Evolutionary conservation across 2,888 invertebrate species (phyloP).

Genomic region (Spicauda simplicius): DNA sequence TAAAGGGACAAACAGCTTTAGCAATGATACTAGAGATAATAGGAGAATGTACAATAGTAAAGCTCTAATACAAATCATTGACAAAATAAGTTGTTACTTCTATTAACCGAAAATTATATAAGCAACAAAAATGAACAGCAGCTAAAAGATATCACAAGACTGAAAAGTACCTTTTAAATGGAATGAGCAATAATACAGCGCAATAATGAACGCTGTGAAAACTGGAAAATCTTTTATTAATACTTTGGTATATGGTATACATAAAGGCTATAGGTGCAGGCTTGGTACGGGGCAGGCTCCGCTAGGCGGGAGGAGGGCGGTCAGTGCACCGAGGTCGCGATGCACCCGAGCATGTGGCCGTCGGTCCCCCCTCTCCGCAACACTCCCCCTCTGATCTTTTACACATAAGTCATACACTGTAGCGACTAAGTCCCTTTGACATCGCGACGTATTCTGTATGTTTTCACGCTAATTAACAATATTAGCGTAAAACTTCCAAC

Average conservation of each 20-base stretch:
- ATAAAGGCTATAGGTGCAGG: conserved; percentile 31
- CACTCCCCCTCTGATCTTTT: conserved; percentile 42
- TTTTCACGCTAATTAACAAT: too few species aligned
- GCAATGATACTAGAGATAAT: too few species aligned
- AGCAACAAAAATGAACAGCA: not conserved
- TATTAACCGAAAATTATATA: too few species aligned
- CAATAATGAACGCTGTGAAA: conserved; percentile 7
- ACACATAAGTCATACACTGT: conserved; percentile 44
- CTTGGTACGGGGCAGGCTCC: conserved; percentile 51
- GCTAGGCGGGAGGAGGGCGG: conserved; percentile 54
- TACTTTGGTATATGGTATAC: conserved; percentile 9
- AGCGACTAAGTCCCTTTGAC: conserved; percentile 33
- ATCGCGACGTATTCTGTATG: not conserved
- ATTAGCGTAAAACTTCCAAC: too few species aligned
- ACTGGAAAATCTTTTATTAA: conserved; percentile 27
- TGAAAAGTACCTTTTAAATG: not conserved
- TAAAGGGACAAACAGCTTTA: too few species aligned
- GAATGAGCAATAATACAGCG: conserved; percentile 2
- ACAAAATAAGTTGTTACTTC: too few species aligned
- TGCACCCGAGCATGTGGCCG: conserved; percentile 69
- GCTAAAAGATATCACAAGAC: not conserved
- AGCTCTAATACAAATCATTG: too few species aligned
- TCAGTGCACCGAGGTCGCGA: conserved; percentile 76
- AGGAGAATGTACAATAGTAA: too few species aligned
- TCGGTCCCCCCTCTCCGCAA: conserved; percentile 48